Evolutionary conservation across 2,113 vertebrate genomes (phyloP), one percentile per base, ranked within the genome.

Genomic region (Nannospalax galili): DNA sequence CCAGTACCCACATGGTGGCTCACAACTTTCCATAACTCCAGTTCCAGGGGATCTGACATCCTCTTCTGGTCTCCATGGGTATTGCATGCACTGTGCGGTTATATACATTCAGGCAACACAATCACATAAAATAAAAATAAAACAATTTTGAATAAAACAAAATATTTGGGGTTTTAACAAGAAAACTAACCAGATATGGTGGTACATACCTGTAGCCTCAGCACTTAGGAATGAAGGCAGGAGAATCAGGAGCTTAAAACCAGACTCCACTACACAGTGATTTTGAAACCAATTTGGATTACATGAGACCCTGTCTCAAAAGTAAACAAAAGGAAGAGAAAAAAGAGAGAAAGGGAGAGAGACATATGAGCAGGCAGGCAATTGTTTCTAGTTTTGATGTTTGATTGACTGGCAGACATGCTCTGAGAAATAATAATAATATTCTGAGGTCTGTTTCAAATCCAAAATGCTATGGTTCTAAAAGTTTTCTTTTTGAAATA

Each of bases 401-500:
- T 82, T 69, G n/a, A 67, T 35, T 37, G n/a, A 67, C 30, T 37
- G 24, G 5, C 70, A 70, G 79, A 40, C 2, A 1, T 48, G 62
- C 35, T 81, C 69, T 58, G 42, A 87, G 40, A 84, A 97, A 48
- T 52, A 78, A 70, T 28, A 15, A 22, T 84, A 45, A 22, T 45
- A 52, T 96, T 42, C 20, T 48, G 64, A 79, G 5, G 7, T 87
- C 75, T 77, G 30, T 72, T 95, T 87, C 70, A 67, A 35, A 84
- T 58, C 87, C 85, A 69, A 95, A 92, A 86, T 90, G 30, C n/a
- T 79, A 14, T 90, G 62, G 11, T 90, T 85, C 73, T 84, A n/a
- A 30, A 92, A 91, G 24, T 79, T 91, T 95, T 85, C 69, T 52
- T 88, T 88, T 84, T 79, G 35, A 74, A 79, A 86, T 86, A 74